Conservation (phyloP, 2,113 vertebrate genomes). For the Xiphias gladius region DNA sequence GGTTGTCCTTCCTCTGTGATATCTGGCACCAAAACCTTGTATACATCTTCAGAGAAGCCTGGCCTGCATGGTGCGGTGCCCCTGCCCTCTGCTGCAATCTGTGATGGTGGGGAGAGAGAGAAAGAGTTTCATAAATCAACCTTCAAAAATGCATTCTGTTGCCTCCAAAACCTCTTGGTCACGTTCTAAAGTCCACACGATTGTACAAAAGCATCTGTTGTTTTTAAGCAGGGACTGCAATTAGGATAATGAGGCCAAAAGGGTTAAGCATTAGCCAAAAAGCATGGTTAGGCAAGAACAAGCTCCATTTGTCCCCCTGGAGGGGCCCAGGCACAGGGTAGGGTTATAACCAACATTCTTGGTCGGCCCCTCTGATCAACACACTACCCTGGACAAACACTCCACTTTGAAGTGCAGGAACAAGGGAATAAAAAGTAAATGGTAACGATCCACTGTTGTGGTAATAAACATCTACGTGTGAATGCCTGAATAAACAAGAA, state of each 20-base stretch:
- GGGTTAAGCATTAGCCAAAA: constrained; percentile 95
- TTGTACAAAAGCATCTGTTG: constrained; percentile 89
- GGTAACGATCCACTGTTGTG: constrained; percentile 52
- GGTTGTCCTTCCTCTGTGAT: constrained; percentile 89
- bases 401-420: constrained; percentile 76
- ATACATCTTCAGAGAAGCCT: constrained; percentile 96
- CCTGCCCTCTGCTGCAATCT: constrained; percentile 91
- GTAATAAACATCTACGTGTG: constrained; percentile 48
- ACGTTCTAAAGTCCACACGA: constrained; percentile 71
- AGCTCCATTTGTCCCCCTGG: constrained; percentile 89
- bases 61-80: constrained; percentile 91
- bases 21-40: constrained; percentile 89
- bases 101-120: constrained; percentile 74
- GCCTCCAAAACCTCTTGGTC: constrained; percentile 79
- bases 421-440: constrained; percentile 63
- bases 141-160: constrained; percentile 72
- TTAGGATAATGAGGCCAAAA: constrained; percentile 89
- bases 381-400: constrained; percentile 85
- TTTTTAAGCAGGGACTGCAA: constrained; percentile 87
- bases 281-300: constrained; percentile 88
- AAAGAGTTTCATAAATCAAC: constrained; percentile 75
- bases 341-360: constrained; percentile 84
- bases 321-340: constrained; percentile 74
- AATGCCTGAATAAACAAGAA: constrained; percentile 43
- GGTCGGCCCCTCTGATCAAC: constrained; percentile 85